Evolutionary conservation across 2,888 invertebrate species (phyloP), one percentile per base, ranked within the genome.

Genomic region (Neocrepidodera transversa): DNA sequence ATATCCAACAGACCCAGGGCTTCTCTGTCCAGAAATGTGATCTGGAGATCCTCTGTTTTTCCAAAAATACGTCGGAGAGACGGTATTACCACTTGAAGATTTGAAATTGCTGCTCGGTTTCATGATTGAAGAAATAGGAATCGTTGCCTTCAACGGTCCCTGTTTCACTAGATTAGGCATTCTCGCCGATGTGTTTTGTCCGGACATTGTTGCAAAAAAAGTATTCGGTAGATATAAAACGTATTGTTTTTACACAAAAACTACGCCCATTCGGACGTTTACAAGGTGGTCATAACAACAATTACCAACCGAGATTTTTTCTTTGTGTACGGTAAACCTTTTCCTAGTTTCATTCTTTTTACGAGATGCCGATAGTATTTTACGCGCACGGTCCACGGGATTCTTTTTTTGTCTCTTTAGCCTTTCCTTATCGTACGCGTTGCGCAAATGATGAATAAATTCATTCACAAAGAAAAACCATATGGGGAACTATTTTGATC

Each of bases 121-220:
- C 78, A 90, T 82, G 65, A 90, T 84, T 59, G 89, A 89, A 54
- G 88, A 87, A 74, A 90, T 88, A 69, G 90, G 90, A 75, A 91
- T 82, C 60, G 90, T 90, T 58, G 90, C 90, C 77, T 88, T 85
- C 86, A 90, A 86, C 68, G 90, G 90, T 54, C 89, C 89, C 70
- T 83, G 82, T 77, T 85, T 69, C 74, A 79, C 65, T 85, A 84
- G 76, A 58, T 85, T 86, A 71, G 87, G 84, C 70, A 85, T 84
- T 71, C 85, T 76, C 47, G 72, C 64, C 60, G 78, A 77, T 49
- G 76, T 72, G 32, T 59, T 61, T 55, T 63, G 61, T 40, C 60
- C 62, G 26, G 64, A 64, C 64, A 64, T 64, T 3, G 32, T 32
- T n/a, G 11, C 11, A 13, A 32, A 30, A 30, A 38, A 57, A 59